These are phyloP conservation scores for Perca schrenkii DNA, from an alignment of 2,113 vertebrate genomes.

Conservation along the genomic window DNA sequence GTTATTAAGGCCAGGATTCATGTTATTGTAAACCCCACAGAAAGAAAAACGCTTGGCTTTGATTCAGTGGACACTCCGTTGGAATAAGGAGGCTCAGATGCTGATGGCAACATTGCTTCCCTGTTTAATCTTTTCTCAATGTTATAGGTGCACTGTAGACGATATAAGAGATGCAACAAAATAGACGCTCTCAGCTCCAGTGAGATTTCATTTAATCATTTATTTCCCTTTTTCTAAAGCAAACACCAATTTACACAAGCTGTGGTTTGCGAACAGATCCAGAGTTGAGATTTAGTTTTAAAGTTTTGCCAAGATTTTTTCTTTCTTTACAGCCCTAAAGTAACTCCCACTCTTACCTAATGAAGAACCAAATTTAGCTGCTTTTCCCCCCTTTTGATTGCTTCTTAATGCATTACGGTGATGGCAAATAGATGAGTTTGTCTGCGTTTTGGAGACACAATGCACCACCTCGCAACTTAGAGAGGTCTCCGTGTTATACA, in stretches of 20 bases:
- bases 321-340: neutral
- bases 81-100: constrained; percentile 54
- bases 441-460: constrained; percentile 22
- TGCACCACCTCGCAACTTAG: constrained; percentile 26
- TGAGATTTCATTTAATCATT: constrained; percentile 49
- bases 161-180: constrained; percentile 7
- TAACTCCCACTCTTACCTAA: constrained; percentile 17
- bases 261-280: constrained; percentile 32
- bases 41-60: constrained; percentile 57
- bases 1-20: constrained; percentile 64
- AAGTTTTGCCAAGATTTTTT: constrained; percentile 13
- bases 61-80: constrained; percentile 67
- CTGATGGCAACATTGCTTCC: constrained; percentile 23
- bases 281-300: neutral
- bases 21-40: constrained; percentile 66
- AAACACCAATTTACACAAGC: constrained; percentile 31
- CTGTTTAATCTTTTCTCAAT: constrained; percentile 43
- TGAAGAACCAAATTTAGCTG: constrained; percentile 11
- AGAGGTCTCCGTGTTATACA: constrained; percentile 34
- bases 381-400: constrained; percentile 9
- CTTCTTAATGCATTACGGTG: neutral
- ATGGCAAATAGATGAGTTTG: constrained; percentile 19
- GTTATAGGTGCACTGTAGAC: constrained; percentile 25
- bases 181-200: constrained; percentile 30
- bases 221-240: constrained; percentile 38